Base-by-base conservation (phyloP, 2,797 vertebrate genomes). In the Octomys mimax region DNA sequence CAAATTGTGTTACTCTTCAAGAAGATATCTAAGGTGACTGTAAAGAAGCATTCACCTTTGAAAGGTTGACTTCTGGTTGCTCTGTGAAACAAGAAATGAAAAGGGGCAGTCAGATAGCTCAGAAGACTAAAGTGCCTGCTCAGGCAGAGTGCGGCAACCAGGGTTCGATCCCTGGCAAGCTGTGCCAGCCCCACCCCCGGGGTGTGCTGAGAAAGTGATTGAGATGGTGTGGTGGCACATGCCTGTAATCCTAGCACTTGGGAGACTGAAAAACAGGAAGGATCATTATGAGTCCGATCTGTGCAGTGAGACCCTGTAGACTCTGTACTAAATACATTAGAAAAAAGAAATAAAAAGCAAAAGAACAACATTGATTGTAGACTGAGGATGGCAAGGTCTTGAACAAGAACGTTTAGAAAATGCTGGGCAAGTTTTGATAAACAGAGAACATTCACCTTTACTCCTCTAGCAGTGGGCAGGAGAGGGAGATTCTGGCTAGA, bases 1-100 rank as follows among this genome's bases (percentile, higher is more conserved):
- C 9, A 5, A 39, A 52, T 16, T 11, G 4, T 6, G 36, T 57
- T 77, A 21, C 18, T 1, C 61, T 49, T 12, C 0, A 2, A 64
- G 46, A 75, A 81, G 5, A 21, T 7, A 2, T 26, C 11, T 24
- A 28, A 73, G 5, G 16, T 46, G 39, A 36, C 31, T 21, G 2
- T 3, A 36, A 39, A 64, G n/a, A 28, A 64, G 2, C 33, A 36
- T 36, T 83, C 13, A 28, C 39, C 70, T 83, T 81, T 4, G 5
- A 84, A 73, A 78, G 9, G 11, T 52, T 46, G 52, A 28, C 3
- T 73, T 2, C 4, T 1, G 9, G 31, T 59, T 78, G 11, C 33
- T 73, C 59, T 26, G 22, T 1, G 18, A n/a, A 84, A 46, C 46
- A 79, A 83, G 78, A 54, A 64, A 46, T 57, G 11, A 31, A 82